A percentile compares a stretch with the other conserved stretches of the same genome.
Evolutionary conservation across 2,113 vertebrate species (phyloP).

Genomic region (Entelurus aequoreus): DNA sequence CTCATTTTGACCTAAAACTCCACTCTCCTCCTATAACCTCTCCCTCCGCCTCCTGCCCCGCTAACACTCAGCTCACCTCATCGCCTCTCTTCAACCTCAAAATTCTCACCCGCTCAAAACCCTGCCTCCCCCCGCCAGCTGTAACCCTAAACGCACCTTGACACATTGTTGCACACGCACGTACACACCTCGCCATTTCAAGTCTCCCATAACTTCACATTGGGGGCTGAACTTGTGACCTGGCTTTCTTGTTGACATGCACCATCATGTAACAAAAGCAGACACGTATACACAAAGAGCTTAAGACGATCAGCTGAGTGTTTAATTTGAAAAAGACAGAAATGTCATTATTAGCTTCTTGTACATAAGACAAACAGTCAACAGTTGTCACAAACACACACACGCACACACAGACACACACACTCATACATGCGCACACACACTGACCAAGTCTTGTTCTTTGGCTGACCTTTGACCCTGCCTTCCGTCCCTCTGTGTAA

Average conservation of each 20-base stretch:
- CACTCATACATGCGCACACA: background rate
- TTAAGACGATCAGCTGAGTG: background rate
- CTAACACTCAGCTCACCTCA: constrained; percentile 41
- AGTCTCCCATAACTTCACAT: constrained; percentile 61
- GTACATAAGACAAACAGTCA: background rate
- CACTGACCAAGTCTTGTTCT: constrained; percentile 45
- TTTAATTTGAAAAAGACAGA: background rate
- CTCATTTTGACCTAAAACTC: constrained; percentile 37
- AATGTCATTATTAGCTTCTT: background rate
- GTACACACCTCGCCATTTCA: constrained; percentile 32
- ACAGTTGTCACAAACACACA: background rate
- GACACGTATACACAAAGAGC: background rate
- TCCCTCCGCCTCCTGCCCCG: constrained; percentile 29
- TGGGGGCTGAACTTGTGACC: constrained; percentile 19
- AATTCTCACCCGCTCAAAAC: constrained; percentile 32
- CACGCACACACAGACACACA: constrained; percentile 11
- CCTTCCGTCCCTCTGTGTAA: constrained; percentile 46
- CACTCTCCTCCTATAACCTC: constrained; percentile 43
- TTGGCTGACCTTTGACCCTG: constrained; percentile 39
- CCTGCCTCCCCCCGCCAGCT: constrained; percentile 20
- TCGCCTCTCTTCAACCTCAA: constrained; percentile 36
- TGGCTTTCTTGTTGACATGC: background rate
- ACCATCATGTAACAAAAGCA: background rate
- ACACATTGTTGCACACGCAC: constrained; percentile 33
- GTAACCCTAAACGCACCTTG: constrained; percentile 56